Evolutionary conservation across 2,888 invertebrate genomes (phyloP).

Genomic region (Andricus curvator): DNA sequence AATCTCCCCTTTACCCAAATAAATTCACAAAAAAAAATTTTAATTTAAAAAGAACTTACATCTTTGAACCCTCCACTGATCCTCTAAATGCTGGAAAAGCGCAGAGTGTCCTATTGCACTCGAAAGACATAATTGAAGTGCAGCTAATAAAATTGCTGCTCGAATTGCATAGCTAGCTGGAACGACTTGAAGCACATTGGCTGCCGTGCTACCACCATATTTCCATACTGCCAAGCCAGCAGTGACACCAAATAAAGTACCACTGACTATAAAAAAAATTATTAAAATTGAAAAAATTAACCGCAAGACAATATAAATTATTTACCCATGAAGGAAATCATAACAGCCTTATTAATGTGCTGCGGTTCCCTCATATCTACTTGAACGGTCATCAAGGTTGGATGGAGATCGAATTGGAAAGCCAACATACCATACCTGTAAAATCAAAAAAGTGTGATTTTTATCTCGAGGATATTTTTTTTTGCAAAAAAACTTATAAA

Average conservation of each 20-base stretch:
- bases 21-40: too few species aligned
- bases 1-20: too few species aligned
- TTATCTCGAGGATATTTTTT: conserved; percentile 29
- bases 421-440: conserved; percentile 77
- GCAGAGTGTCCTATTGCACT: conserved; percentile 89
- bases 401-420: conserved; percentile 88
- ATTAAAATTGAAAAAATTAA: conserved; percentile 33
- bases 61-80: conserved; percentile 85
- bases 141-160: conserved; percentile 86
- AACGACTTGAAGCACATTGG: conserved; percentile 85
- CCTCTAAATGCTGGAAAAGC: conserved; percentile 90
- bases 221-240: conserved; percentile 82
- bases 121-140: conserved; percentile 88
- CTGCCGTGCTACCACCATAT: conserved; percentile 83
- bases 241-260: conserved; percentile 84
- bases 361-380: conserved; percentile 92
- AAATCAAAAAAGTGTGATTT: conserved; percentile 22
- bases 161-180: conserved; percentile 84
- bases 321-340: conserved; percentile 85
- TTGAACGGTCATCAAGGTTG: conserved; percentile 92
- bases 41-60: conserved; percentile 79
- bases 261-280: conserved; percentile 79
- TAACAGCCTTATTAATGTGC: conserved; percentile 86
- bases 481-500: conserved; percentile 1
- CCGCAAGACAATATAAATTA: conserved; percentile 46